Percentiles rank a stretch among this genome's conserved stretches.
These are phyloP conservation scores for Calycopis cecrops DNA, from an alignment of 1,140 invertebrate genomes.

Conservation along the genomic window DNA sequence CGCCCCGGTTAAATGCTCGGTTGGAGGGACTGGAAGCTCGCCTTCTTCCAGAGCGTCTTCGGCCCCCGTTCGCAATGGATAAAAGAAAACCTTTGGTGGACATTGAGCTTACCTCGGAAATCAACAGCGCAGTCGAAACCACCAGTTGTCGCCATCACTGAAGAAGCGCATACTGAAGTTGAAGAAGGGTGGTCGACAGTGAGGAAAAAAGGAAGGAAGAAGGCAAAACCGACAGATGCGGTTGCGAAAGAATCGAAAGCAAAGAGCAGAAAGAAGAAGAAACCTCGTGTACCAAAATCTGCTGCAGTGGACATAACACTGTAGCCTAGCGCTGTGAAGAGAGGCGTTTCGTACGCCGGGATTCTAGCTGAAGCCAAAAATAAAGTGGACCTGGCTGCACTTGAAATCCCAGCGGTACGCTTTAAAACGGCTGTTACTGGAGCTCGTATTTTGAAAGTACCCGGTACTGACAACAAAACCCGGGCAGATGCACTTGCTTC, in stretches of 20 bases:
- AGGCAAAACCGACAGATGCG: not conserved
- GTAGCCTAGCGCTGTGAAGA: constrained; percentile 15
- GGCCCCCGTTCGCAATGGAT: constrained; percentile 13
- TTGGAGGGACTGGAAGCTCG: constrained; percentile 6
- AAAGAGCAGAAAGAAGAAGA: constrained; percentile 9
- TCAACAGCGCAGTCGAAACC: not conserved
- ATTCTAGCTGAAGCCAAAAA: constrained; percentile 8
- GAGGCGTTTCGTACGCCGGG: constrained; percentile 10
- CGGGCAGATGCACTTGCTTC: constrained; percentile 22
- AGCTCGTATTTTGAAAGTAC: constrained; percentile 19
- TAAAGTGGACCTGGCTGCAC: constrained; percentile 3
- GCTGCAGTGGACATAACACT: constrained; percentile 19
- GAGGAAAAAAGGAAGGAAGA: not conserved
- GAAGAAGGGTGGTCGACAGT: constrained; percentile 1
- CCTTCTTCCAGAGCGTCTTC: constrained; percentile 2
- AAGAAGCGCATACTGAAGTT: not conserved
- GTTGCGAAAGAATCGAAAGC: not conserved
- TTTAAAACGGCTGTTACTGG: no score
- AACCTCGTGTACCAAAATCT: constrained; percentile 11
- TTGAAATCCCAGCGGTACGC: constrained; percentile 1
- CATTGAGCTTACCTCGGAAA: not conserved
- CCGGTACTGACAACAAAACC: not conserved
- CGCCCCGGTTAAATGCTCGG: not conserved
- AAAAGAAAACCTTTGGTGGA: not conserved
- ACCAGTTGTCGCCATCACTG: not conserved